These are phyloP conservation scores for Forbesichthys papilliferus DNA, from an alignment of 2,113 vertebrate species.

Conservation along the genomic window DNA sequence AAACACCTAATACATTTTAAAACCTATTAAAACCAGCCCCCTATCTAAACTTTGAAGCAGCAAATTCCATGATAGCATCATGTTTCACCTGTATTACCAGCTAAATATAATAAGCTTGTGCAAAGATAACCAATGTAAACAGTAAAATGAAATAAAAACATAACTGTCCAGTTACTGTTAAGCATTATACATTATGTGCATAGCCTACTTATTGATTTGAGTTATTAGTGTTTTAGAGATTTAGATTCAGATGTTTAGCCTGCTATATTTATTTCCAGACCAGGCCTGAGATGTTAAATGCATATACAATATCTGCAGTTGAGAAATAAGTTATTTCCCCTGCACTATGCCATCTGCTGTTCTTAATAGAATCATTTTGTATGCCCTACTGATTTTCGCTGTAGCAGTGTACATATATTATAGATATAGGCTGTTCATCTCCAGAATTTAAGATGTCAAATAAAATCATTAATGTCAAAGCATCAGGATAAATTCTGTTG, in stretches of 20 bases:
- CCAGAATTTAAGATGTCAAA: background rate
- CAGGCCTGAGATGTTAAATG: background rate
- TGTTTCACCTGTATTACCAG: no score
- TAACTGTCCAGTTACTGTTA: background rate
- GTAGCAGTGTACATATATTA: background rate
- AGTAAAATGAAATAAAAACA: no score
- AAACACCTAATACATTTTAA: no score
- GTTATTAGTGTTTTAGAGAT: background rate
- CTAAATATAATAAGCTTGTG: no score
- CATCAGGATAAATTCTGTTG: background rate
- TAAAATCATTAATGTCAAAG: background rate
- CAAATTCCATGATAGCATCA: no score
- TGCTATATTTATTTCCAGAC: no score
- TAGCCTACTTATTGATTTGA: background rate
- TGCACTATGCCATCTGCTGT: background rate
- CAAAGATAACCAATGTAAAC: no score
- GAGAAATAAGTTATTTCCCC: no score
- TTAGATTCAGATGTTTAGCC: no score
- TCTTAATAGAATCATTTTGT: background rate
- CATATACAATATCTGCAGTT: conserved; percentile 1
- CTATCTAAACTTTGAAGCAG: no score
- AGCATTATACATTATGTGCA: background rate
- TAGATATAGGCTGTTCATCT: background rate
- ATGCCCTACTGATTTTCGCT: conserved; percentile 7
- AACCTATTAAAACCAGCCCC: no score